phyloP scores from a whole-genome alignment of 1,140 invertebrate genomes.

The Caerostris darwini region DNA sequence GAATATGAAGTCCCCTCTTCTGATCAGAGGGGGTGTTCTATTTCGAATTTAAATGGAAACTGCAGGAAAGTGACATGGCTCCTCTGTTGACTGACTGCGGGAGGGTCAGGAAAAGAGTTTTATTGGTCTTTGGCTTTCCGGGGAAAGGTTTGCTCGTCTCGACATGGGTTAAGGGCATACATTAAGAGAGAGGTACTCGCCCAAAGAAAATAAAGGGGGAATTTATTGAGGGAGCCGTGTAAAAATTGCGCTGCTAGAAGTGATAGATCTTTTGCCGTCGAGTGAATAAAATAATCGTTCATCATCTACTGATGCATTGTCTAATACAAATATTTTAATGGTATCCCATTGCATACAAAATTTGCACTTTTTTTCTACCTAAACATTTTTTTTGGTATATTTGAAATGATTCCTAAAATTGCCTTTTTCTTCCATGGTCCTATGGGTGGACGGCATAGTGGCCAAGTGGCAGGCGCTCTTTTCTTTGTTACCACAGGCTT shows the following conservation, averaged over 20 bases:
- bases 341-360: too few relatives aligned
- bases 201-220: not conserved
- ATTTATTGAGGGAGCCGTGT: not conserved
- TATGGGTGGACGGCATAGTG: too few relatives aligned
- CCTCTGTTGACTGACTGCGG: not conserved
- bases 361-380: too few relatives aligned
- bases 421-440: too few relatives aligned
- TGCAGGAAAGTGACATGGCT: not conserved
- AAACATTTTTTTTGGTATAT: too few relatives aligned
- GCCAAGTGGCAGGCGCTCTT: too few relatives aligned
- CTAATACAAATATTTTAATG: too few relatives aligned
- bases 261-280: not conserved
- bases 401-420: too few relatives aligned
- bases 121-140: conserved; percentile 13
- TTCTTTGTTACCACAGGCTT: too few relatives aligned
- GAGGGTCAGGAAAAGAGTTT: not conserved
- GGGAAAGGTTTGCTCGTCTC: not conserved
- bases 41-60: conserved; percentile 36
- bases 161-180: not conserved
- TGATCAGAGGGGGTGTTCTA: conserved; percentile 22
- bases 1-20: conserved; percentile 31
- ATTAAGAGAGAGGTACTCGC: not conserved
- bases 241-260: not conserved
- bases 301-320: too few relatives aligned
- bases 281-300: too few relatives aligned